A percentile compares a stretch with the other conserved stretches of the same genome.
Evolutionary conservation across 53 echinoderm and acorn worm genomes (phyloP).

Genomic region (Echinarachnius parma): DNA sequence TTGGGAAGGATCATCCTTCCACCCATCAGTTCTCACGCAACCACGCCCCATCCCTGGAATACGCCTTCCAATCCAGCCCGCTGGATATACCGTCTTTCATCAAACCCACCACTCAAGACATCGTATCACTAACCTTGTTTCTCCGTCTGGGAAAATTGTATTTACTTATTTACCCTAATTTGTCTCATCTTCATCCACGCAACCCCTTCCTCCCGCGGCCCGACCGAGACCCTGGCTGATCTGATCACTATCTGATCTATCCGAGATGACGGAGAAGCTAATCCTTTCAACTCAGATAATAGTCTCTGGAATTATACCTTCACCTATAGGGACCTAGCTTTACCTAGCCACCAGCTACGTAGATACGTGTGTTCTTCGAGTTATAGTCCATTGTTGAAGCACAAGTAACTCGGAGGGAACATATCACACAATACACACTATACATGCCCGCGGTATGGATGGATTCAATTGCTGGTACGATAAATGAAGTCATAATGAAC

Average conservation of each 20-base stretch:
- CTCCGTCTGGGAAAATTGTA: constrained; percentile 38
- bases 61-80: background rate
- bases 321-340: too few species aligned
- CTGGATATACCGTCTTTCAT: constrained; percentile 12
- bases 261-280: constrained; percentile 23
- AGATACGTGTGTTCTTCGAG: too few species aligned
- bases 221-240: constrained; percentile 29
- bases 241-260: constrained; percentile 29
- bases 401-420: too few species aligned
- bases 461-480: too few species aligned
- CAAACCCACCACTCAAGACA: constrained; percentile 15
- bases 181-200: constrained; percentile 30
- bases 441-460: too few species aligned
- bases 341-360: too few species aligned
- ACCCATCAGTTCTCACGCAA: too few species aligned
- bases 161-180: constrained; percentile 46
- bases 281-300: constrained; percentile 4
- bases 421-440: too few species aligned
- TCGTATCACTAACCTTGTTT: constrained; percentile 31
- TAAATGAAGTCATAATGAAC: too few species aligned
- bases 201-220: constrained; percentile 13
- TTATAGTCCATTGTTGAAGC: too few species aligned
- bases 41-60: background rate
- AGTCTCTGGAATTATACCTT: constrained; percentile 24
- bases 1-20: too few species aligned